Base-by-base conservation (phyloP, 2,888 invertebrate genomes). In the Eupithecia tripunctaria region DNA sequence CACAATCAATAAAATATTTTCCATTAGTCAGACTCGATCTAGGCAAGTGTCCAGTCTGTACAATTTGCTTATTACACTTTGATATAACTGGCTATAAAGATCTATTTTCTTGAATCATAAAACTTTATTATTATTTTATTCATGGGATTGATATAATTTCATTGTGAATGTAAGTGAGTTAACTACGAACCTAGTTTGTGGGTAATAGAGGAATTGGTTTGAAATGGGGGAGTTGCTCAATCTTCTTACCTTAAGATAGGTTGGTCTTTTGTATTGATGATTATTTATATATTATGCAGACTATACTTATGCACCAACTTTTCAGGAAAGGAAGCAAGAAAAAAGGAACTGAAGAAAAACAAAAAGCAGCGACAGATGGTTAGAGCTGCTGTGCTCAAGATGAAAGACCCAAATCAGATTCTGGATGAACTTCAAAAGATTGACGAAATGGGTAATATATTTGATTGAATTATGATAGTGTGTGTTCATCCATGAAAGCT, bases 291-390 rank as follows among this genome's bases (percentile, higher is more conserved):
- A 10, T 51, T 43, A 10, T 21, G 21, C 10, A 51, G 3, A 51
- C 21, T 12, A 51, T 21, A 56, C 4, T 14, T 29, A 38, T 7
- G 36, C 18, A 29, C 18, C 15, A 12, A 4, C 18, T n/a, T 56
- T 56, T 29, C 72, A 98, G 98, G 99, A 85, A 99, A 99, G 91
- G 99, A 99, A 91, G 99, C 99, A 18, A 96, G 99, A 70, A 99
- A 99, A 89, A 98, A 98, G 86, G 99, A 99, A 91, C 91, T 99
- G 59, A 99, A 99, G 91, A 99, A 99, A 95, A 99, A 99, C 90
- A 99, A 99, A 91, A 97, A 98, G 81, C 99, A 99, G 89, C 95
- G 99, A 69, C 98, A 98, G 92, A 96, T 99, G 95, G 99, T 99
- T 1, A 95, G 99, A 78, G 98, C 99, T 65, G 99, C 99, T 67